Percentiles rank a stretch among this genome's conserved stretches.
Conservation (phyloP, 2,113 vertebrate genomes). For the Coregonus clupeaformis region DNA sequence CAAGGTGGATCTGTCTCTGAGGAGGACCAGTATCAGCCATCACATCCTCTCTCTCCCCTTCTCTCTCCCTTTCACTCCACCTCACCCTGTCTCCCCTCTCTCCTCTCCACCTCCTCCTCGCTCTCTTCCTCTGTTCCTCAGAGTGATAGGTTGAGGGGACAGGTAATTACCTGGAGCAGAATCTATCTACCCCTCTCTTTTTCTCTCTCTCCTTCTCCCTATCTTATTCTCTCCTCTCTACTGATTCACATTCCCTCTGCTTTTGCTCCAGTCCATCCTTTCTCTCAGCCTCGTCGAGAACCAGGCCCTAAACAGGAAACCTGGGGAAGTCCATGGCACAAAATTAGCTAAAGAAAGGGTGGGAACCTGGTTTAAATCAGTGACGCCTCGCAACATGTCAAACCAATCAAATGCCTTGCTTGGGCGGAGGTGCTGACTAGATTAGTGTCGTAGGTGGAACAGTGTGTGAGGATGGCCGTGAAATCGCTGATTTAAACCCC, state of each 20-base stretch:
- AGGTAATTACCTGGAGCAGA: constrained; percentile 40
- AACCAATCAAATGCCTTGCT: too few species aligned
- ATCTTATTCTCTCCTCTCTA: not conserved
- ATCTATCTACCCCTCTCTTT: constrained; percentile 19
- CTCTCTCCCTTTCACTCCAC: not conserved
- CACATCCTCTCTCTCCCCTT: not conserved
- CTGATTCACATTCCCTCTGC: not conserved
- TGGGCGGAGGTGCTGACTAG: too few species aligned
- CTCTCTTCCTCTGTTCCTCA: constrained; percentile 20
- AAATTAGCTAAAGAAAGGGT: too few species aligned
- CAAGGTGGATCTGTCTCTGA: too few species aligned
- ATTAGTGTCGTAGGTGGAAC: too few species aligned
- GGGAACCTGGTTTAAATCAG: too few species aligned
- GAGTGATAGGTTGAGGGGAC: constrained; percentile 22
- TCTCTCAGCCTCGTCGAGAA: not conserved
- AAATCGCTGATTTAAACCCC: too few species aligned
- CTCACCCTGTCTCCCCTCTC: not conserved
- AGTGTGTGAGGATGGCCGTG: too few species aligned
- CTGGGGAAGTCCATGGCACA: too few species aligned
- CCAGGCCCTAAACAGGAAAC: too few species aligned
- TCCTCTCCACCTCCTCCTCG: not conserved
- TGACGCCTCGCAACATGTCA: too few species aligned
- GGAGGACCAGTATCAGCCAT: not conserved
- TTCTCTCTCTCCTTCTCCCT: constrained; percentile 29
- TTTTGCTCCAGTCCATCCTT: not conserved